These are phyloP conservation scores for Puffinus mauretanicus DNA, from an alignment of 2,113 vertebrate genomes.

Conservation along the genomic window DNA sequence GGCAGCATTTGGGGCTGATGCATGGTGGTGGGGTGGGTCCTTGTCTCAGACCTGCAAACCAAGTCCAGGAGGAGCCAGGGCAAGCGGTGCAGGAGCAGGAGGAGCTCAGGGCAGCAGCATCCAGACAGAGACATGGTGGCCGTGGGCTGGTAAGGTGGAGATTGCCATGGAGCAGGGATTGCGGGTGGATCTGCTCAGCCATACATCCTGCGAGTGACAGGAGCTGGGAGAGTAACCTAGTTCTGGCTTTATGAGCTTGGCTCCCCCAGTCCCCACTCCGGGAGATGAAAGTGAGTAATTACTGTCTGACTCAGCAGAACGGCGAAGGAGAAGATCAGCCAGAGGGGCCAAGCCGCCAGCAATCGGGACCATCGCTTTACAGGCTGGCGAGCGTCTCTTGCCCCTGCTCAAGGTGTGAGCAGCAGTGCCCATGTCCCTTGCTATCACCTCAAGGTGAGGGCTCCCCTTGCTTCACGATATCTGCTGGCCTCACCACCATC, in stretches of 20 bases:
- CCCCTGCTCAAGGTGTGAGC: neutral
- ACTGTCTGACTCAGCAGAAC: neutral
- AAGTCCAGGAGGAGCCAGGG: neutral
- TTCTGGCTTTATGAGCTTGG: neutral
- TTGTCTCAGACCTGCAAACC: neutral
- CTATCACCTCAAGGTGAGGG: neutral
- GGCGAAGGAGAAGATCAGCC: rapidly evolving
- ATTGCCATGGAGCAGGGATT: neutral
- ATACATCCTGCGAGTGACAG: rapidly evolving
- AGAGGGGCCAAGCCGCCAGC: neutral
- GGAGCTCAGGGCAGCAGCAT: neutral
- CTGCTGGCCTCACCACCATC: neutral
- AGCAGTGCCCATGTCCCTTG: rapidly evolving
- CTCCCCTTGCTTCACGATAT: neutral
- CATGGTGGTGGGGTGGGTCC: rapidly evolving
- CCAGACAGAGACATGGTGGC: rapidly evolving
- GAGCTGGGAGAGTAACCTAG: neutral
- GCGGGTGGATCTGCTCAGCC: neutral
- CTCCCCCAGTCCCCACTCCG: neutral
- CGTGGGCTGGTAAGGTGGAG: neutral
- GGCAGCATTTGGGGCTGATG: rapidly evolving
- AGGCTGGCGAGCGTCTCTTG: neutral
- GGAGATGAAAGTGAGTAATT: neutral
- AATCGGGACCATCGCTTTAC: rapidly evolving
- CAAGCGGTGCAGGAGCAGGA: rapidly evolving